These are phyloP conservation scores for Nesoenas mayeri DNA, from an alignment of 2,113 vertebrate species.

Conservation along the genomic window DNA sequence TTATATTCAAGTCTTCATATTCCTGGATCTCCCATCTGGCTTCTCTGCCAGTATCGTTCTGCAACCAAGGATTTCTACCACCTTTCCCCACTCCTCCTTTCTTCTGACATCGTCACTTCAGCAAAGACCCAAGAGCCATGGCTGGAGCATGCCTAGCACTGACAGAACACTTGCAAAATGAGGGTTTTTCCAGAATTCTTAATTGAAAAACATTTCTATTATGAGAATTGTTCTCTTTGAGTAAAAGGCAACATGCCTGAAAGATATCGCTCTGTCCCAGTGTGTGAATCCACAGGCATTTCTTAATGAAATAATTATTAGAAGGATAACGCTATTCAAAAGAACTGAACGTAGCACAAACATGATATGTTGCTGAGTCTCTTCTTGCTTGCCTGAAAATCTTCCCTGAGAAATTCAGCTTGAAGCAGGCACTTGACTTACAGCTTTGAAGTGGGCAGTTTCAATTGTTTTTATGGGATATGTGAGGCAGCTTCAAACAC, in stretches of 20 bases:
- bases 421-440: neutral
- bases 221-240: neutral
- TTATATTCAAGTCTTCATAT: neutral
- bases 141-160: rapidly evolving
- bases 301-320: neutral
- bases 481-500: neutral
- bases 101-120: neutral
- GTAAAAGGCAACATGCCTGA: neutral
- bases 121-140: neutral
- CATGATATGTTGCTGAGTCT: neutral
- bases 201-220: neutral
- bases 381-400: neutral
- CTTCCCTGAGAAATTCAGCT: neutral
- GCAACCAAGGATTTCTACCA: neutral
- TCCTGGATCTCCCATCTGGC: neutral
- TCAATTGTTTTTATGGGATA: neutral
- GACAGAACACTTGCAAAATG: neutral
- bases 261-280: neutral
- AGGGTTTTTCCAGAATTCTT: neutral
- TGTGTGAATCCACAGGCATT: neutral
- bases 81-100: neutral
- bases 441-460: neutral
- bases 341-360: neutral
- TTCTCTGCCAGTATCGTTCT: neutral
- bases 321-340: neutral